Evolutionary conservation across 2,113 vertebrate species (phyloP), one percentile per base, ranked within the genome.

Genomic region (Tretioscincus oriximinensis): DNA sequence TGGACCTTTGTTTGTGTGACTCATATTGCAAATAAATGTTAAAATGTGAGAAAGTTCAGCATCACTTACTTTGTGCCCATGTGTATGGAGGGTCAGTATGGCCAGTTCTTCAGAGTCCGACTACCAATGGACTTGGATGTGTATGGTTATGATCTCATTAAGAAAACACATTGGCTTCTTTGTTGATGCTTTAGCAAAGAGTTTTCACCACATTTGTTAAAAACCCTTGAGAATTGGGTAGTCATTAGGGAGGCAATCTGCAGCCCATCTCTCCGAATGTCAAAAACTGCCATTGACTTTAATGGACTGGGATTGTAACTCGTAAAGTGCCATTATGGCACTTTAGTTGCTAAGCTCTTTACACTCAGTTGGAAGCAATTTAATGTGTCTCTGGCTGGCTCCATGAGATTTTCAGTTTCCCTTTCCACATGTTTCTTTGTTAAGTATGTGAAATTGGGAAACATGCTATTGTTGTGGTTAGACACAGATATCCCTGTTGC

Each of bases 301-400:
- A 80, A 73, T 80, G 60, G 77, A 61, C 22, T 60, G 51, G 77
- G 77, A 80, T 73, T 65, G 69, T 58, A 49, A 73, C 58, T 80
- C 69, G 64, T 51, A 73, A 73, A 35, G 5, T 11, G 5, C 0
- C 78, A 66, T 76, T 89, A 29, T 2, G 82, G 74, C 84, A 80
- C 81, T 0, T 0, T 35, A 82, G 49, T 64, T 0, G 0, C 80
- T 71, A 85, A 88, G 47, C n/a, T 67, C 85, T 91, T 90, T 78
- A 85, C 64, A 72, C 82, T 45, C 70, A 45, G 78, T 66, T 83
- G 88, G 85, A 89, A 91, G 72, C 73, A 79, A 80, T 91, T 91
- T 87, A 85, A 76, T 76, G 69, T 1, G n/a, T 77, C 83, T 88
- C 74, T 76, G 82, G 60, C 83, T 88, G 82, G 60, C 83, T 88